Percentiles rank a stretch among this genome's conserved stretches.
Evolutionary conservation across 2,888 invertebrate species (phyloP).

Genomic region (Coenonympha arcania): DNA sequence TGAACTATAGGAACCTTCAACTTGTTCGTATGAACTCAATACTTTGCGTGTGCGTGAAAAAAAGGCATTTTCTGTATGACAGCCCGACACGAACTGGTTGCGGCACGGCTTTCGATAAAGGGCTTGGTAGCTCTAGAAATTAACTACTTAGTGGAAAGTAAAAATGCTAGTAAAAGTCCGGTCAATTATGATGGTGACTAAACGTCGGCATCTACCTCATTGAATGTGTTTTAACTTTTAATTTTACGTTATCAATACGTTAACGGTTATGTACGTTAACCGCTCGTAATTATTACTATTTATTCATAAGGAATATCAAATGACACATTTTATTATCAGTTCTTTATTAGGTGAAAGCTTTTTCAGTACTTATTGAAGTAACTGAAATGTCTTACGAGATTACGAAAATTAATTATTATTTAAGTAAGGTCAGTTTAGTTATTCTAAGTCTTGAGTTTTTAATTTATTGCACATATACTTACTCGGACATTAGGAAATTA

Average conservation of each 20-base stretch:
- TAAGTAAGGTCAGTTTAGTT: too few species aligned
- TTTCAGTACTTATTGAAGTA: too few species aligned
- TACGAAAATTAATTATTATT: too few species aligned
- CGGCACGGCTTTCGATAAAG: conserved; percentile 49
- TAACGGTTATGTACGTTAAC: not conserved
- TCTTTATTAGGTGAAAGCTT: too few species aligned
- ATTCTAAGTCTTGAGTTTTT: too few species aligned
- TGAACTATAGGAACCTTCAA: conserved; percentile 17
- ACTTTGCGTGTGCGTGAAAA: conserved; percentile 15
- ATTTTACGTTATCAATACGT: conserved; percentile 7
- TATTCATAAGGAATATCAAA: not conserved
- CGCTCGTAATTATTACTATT: not conserved
- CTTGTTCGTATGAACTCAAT: conserved; percentile 5
- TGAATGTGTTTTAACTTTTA: conserved; percentile 13
- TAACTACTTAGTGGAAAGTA: conserved; percentile 51
- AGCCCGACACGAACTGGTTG: conserved; percentile 30
- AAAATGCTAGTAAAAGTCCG: conserved; percentile 54
- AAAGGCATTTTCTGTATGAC: conserved; percentile 26
- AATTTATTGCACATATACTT: too few species aligned
- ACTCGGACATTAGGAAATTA: too few species aligned
- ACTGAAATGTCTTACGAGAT: too few species aligned
- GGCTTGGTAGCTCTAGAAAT: conserved; percentile 42
- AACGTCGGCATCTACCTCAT: conserved; percentile 16
- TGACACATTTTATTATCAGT: too few species aligned
- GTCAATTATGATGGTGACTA: conserved; percentile 38